phyloP scores from a whole-genome alignment of 2,797 vertebrate species.

The Poeciliopsis infans region DNA sequence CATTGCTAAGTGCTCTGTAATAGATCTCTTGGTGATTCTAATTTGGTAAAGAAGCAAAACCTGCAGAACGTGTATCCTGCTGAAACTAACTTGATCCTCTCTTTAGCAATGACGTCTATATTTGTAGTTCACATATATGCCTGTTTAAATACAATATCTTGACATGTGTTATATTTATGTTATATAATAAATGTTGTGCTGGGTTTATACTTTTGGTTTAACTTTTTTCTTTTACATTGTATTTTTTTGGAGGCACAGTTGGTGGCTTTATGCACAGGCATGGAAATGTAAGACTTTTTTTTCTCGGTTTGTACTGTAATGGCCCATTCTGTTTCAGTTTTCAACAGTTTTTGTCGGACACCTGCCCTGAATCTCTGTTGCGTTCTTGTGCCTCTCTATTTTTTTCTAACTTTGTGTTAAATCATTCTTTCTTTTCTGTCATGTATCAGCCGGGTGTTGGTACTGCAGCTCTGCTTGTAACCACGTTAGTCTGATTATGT shows the following conservation, averaged over 20 bases:
- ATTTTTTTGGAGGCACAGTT: conserved; percentile 84
- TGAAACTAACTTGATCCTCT: conserved; percentile 86
- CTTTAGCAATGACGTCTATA: conserved; percentile 84
- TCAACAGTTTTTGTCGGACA: conserved; percentile 63
- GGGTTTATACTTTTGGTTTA: conserved; percentile 82
- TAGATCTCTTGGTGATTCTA: conserved; percentile 82
- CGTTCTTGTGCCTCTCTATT: conserved; percentile 80
- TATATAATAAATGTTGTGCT: conserved; percentile 94
- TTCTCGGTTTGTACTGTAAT: conserved; percentile 69
- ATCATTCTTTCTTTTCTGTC: conserved; percentile 71
- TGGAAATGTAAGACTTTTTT: conserved; percentile 59
- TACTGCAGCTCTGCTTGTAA: conserved; percentile 85
- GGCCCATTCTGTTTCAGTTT: conserved; percentile 62
- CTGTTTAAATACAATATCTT: conserved; percentile 87
- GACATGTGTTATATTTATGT: conserved; percentile 88
- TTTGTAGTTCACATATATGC: conserved; percentile 89
- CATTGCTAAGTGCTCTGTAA: conserved; percentile 84
- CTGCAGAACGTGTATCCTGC: conserved; percentile 85
- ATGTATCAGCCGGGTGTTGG: conserved; percentile 84
- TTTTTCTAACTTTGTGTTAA: conserved; percentile 57
- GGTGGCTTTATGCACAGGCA: conserved; percentile 71
- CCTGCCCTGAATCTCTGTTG: conserved; percentile 70
- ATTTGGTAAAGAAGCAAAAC: conserved; percentile 78
- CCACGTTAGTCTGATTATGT: conserved; percentile 85
- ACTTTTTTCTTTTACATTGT: conserved; percentile 67